Evolutionary conservation across 2,888 invertebrate species (phyloP).

Genomic region (Pollenia angustigena): DNA sequence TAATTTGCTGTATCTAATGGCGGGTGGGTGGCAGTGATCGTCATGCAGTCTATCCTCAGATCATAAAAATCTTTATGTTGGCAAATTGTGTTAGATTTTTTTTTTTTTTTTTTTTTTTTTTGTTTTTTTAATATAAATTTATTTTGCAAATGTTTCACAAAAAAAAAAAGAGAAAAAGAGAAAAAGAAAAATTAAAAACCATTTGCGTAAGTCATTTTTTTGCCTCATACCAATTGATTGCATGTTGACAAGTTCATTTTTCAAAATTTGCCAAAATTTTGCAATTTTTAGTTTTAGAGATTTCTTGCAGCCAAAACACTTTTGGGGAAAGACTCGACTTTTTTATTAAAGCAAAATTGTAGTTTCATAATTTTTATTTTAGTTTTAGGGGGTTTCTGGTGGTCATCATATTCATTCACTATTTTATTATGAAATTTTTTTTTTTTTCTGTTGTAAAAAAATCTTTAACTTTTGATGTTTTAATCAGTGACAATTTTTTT

Average conservation of each 20-base stretch:
- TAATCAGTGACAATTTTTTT: constrained; percentile 56
- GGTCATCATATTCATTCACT: constrained; percentile 34
- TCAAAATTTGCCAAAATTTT: constrained; percentile 58
- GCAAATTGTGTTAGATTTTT: constrained; percentile 42
- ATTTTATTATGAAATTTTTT: constrained; percentile 59
- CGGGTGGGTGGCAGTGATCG: constrained; percentile 67
- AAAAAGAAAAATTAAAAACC: constrained; percentile 36
- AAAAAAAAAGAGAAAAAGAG: not conserved
- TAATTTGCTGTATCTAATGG: constrained; percentile 44
- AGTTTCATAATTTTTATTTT: constrained; percentile 46
- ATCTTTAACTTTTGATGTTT: constrained; percentile 69
- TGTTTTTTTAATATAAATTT: constrained; percentile 21
- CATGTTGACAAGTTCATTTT: constrained; percentile 71
- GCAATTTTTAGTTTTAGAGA: not conserved
- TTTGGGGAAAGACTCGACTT: not conserved
- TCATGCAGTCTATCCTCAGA: constrained; percentile 71
- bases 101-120: not conserved
- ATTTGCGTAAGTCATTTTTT: constrained; percentile 64
- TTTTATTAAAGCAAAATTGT: constrained; percentile 20
- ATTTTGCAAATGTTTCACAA: constrained; percentile 49
- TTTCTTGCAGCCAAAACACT: not conserved
- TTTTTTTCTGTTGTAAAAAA: constrained; percentile 9
- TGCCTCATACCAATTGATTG: constrained; percentile 59
- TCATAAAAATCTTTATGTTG: constrained; percentile 59
- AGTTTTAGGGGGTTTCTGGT: not conserved